Percentiles rank a stretch among this genome's conserved stretches.
Conservation (phyloP, 2,888 invertebrate species). For the Gymnosoma rotundatum region DNA sequence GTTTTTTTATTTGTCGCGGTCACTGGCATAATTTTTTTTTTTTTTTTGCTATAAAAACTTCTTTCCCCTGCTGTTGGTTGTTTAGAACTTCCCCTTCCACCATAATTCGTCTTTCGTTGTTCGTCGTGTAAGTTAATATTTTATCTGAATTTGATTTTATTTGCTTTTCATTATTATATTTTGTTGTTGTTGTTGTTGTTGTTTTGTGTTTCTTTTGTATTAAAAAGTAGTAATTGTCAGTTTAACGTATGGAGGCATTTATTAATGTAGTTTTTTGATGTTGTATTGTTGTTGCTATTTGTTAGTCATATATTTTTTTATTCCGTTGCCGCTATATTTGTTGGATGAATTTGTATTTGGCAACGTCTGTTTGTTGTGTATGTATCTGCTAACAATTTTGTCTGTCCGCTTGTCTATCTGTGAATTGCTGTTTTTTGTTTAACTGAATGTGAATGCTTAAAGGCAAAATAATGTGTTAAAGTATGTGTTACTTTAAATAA, state of each 20-base stretch:
- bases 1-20: constrained; percentile 26
- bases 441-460: constrained; percentile 37
- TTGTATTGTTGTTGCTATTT: constrained; percentile 24
- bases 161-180: constrained; percentile 14
- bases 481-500: constrained; percentile 17
- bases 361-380: constrained; percentile 50
- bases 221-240: constrained; percentile 49
- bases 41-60: not conserved
- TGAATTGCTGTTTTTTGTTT: not conserved
- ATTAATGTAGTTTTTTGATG: constrained; percentile 17
- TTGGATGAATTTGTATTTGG: constrained; percentile 43
- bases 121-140: constrained; percentile 34
- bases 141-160: constrained; percentile 49
- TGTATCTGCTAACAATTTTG: constrained; percentile 41
- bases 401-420: not conserved
- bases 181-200: constrained; percentile 4
- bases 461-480: constrained; percentile 9
- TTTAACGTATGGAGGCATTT: constrained; percentile 48
- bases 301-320: constrained; percentile 50
- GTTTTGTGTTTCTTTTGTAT: too few species aligned
- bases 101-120: not conserved
- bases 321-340: constrained; percentile 8
- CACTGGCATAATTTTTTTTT: constrained; percentile 18
- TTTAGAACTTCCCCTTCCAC: not conserved
- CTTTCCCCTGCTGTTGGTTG: not conserved